These are phyloP conservation scores for Thelaira solivaga DNA, from an alignment of 2,888 invertebrate genomes.

Conservation along the genomic window DNA sequence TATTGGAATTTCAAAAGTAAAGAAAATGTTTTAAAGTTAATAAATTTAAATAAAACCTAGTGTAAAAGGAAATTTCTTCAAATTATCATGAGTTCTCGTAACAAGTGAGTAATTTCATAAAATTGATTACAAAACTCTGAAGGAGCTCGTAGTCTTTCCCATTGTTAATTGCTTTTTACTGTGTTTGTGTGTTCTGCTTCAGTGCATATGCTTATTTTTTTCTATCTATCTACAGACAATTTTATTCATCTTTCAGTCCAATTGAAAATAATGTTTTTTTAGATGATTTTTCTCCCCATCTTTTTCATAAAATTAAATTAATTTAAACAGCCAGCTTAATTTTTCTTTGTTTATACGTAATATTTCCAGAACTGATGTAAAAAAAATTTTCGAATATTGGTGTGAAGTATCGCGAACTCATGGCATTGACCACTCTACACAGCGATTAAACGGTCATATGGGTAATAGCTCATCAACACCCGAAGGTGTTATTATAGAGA, in stretches of 20 bases:
- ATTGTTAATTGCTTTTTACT: constrained; percentile 8
- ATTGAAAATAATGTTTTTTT: neutral
- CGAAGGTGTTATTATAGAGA: constrained; percentile 83
- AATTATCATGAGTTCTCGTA: constrained; percentile 72
- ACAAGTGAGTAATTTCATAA: constrained; percentile 69
- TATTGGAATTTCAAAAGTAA: neutral
- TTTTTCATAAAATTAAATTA: too few relatives aligned
- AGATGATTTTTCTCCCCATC: neutral
- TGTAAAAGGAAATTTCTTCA: constrained; percentile 17
- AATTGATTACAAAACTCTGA: constrained; percentile 1
- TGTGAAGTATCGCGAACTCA: constrained; percentile 74
- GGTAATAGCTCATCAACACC: constrained; percentile 64
- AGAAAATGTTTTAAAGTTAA: constrained; percentile 28
- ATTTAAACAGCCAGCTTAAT: neutral
- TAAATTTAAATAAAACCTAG: neutral
- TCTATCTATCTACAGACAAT: neutral
- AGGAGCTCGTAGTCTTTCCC: constrained; percentile 6
- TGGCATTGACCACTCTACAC: constrained; percentile 55
- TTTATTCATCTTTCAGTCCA: neutral
- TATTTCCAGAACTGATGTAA: constrained; percentile 75
- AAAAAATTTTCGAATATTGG: constrained; percentile 77
- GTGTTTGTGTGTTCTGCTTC: constrained; percentile 70
- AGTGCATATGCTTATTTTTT: constrained; percentile 51
- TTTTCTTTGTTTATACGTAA: neutral
- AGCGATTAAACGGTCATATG: constrained; percentile 64